phyloP scores from a whole-genome alignment of 2,113 vertebrate species.

The Cathartes aura region DNA sequence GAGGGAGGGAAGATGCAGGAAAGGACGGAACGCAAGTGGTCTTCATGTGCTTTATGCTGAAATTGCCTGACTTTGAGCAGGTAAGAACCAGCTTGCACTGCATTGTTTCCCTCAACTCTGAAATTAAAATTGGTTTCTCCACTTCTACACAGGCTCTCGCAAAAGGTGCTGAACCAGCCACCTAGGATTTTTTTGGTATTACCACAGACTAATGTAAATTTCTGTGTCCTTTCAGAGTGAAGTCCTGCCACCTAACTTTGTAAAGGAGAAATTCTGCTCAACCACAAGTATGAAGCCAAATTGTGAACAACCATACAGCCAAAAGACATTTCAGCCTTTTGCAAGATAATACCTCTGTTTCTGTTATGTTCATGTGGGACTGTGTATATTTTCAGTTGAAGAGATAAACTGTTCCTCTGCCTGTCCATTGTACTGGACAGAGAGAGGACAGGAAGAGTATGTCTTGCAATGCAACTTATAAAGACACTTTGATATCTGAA shows the following conservation, averaged over 20 bases:
- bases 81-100: background rate
- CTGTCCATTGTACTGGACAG: background rate
- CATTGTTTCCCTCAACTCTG: background rate
- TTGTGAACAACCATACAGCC: background rate
- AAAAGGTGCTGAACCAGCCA: background rate
- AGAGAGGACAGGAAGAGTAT: background rate
- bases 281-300: background rate
- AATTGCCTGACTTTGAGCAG: background rate
- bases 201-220: background rate
- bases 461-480: background rate
- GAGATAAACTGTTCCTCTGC: background rate
- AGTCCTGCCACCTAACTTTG: background rate
- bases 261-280: background rate
- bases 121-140: background rate
- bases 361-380: background rate
- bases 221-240: background rate
- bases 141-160: background rate
- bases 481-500: background rate
- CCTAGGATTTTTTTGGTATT: background rate
- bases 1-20: no score
- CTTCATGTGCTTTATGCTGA: background rate
- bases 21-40: background rate
- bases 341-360: background rate
- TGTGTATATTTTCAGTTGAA: background rate
- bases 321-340: background rate